Percentiles rank a stretch among this genome's conserved stretches.
phyloP scores from a whole-genome alignment of 2,113 vertebrate genomes.

The Physeter macrocephalus region DNA sequence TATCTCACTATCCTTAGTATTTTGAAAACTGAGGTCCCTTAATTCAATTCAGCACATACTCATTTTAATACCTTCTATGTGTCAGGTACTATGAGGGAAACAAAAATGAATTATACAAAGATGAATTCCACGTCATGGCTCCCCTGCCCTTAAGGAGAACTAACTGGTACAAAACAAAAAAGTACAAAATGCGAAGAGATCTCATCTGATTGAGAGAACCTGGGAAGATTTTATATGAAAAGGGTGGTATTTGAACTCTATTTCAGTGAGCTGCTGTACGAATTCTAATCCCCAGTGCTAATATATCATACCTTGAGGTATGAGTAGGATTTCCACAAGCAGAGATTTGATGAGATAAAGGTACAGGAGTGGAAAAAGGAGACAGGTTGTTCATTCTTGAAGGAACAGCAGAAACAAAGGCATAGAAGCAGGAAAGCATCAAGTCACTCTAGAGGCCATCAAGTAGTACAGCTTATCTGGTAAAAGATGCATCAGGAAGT shows the following conservation, averaged over 20 bases:
- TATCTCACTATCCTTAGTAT: not conserved
- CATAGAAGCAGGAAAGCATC: not conserved
- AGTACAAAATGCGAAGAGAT: not conserved
- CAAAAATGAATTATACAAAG: conserved; percentile 4
- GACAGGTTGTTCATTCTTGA: not conserved
- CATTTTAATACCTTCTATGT: not conserved
- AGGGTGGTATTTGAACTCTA: not conserved
- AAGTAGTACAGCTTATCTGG: not conserved
- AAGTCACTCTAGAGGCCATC: not conserved
- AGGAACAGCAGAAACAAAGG: not conserved
- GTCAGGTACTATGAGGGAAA: not conserved
- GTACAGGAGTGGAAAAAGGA: not conserved
- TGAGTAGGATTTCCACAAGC: not conserved
- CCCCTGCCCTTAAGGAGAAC: not conserved
- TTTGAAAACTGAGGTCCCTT: not conserved
- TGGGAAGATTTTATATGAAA: not conserved
- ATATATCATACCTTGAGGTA: not conserved
- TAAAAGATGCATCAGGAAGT: not conserved
- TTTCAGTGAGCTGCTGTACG: not conserved
- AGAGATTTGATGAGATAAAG: not conserved
- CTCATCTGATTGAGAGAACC: not conserved
- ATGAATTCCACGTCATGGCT: not conserved
- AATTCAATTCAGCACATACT: not conserved
- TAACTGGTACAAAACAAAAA: not conserved
- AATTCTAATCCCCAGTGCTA: not conserved